Evolutionary conservation across 2,113 vertebrate species (phyloP).

Genomic region (Rynchops niger): DNA sequence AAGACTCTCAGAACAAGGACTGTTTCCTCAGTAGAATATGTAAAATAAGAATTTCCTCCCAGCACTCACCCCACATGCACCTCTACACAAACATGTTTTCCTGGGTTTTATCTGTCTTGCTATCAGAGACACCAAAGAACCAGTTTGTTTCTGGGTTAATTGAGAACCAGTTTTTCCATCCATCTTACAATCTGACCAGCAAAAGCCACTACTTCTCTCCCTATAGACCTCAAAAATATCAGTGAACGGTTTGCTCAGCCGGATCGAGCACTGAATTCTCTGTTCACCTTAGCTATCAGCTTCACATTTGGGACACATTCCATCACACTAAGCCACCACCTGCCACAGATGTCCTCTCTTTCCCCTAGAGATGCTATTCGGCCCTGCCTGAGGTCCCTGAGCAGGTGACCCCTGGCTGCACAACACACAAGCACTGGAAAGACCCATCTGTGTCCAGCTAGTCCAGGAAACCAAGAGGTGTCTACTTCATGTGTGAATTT

Average conservation of each 20-base stretch:
- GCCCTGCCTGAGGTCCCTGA: not conserved
- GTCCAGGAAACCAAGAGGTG: not conserved
- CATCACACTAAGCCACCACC: not conserved
- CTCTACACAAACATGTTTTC: not conserved
- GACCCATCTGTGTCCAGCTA: not conserved
- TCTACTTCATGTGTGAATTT: not conserved
- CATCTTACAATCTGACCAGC: not conserved
- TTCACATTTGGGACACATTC: not conserved
- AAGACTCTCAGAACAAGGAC: not conserved
- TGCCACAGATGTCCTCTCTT: not conserved
- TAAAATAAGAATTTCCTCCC: not conserved
- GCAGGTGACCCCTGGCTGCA: not conserved
- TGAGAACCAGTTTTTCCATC: not conserved
- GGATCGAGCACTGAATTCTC: not conserved
- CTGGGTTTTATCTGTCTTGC: not conserved
- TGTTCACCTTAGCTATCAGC: not conserved
- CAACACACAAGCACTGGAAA: not conserved
- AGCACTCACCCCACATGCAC: not conserved
- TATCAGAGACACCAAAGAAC: not conserved
- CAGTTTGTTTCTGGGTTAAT: not conserved
- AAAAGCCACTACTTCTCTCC: not conserved
- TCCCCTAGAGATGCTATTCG: not conserved
- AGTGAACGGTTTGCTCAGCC: not conserved
- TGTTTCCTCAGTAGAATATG: not conserved
- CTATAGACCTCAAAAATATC: not conserved